Evolutionary conservation across 2,888 invertebrate species (phyloP).

Genomic region (Platerodrilus igneus): DNA sequence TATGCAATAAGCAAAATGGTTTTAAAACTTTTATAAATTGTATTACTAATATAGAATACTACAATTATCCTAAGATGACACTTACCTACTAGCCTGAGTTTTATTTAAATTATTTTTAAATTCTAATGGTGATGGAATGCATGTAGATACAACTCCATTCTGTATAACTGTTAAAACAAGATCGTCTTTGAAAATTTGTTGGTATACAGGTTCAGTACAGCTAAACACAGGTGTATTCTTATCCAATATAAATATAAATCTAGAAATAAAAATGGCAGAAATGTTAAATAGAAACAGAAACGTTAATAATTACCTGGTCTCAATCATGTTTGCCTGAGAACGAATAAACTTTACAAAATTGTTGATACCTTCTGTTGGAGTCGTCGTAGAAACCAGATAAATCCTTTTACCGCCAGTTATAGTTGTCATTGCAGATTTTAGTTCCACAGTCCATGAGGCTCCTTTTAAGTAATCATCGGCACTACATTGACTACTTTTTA

Average conservation of each 20-base stretch:
- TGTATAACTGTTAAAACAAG: conserved; percentile 73
- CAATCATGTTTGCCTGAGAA: conserved; percentile 30
- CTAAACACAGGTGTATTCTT: conserved; percentile 60
- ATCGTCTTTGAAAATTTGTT: conserved; percentile 64
- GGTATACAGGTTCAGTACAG: conserved; percentile 59
- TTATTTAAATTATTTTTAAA: conserved; percentile 34
- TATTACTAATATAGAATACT: background rate
- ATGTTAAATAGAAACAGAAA: conserved; percentile 3
- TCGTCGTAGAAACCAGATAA: conserved; percentile 35
- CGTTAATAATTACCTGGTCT: conserved; percentile 25
- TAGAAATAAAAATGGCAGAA: conserved; percentile 10
- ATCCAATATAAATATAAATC: conserved; percentile 58
- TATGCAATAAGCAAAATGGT: background rate
- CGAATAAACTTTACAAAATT: conserved; percentile 39
- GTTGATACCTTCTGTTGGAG: conserved; percentile 41
- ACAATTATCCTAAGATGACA: background rate
- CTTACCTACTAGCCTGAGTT: conserved; percentile 25
- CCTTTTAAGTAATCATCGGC: conserved; percentile 40
- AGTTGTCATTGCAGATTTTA: conserved; percentile 30
- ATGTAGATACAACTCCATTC: conserved; percentile 45
- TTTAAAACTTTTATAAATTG: background rate
- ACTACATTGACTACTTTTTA: no score
- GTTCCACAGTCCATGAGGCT: conserved; percentile 40
- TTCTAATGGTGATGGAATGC: conserved; percentile 36
- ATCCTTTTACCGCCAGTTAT: conserved; percentile 30